Base-by-base conservation (phyloP, 1,140 invertebrate genomes). In the Trinorchestia longiramus region DNA sequence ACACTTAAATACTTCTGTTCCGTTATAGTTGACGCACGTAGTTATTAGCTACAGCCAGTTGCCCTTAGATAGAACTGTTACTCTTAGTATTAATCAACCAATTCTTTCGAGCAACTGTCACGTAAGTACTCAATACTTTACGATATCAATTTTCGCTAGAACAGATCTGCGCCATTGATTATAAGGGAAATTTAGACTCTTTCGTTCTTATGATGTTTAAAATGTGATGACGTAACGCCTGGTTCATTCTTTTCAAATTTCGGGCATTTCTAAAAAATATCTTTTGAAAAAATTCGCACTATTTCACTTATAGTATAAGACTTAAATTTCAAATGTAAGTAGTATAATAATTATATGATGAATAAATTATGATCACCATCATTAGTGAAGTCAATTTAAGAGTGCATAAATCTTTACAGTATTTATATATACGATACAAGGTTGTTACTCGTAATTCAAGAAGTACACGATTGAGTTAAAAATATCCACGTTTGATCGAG, bases 61-160 rank as follows among this genome's bases (percentile, higher is more conserved):
- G 62, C 62, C 62, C 62, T 77, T 77, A 77, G 62, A 77, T 77
- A 77, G 62, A 77, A 77, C 62, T 77, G 62, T 77, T 77, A 77
- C 62, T 77, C 62, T 77, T 77, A 77, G 62, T 36, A 23, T 77
- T 77, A 77, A 11, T 77, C 62, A 77, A 77, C 62, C 15, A 77
- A 77, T 77, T 77, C 62, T 77, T 77, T 77, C 62, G 62, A 23
- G 62, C 62, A 36, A 77, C 62, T 77, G 62, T 77, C 62, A 77
- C 11, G 28, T 77, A 77, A 77, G 28, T 15, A 36, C 62, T 77
- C 8, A 36, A 77, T 23, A 36, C 62, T 11, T 77, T 77, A 23
- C 62, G 62, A 77, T 36, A 36, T 77, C 28, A 36, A 1, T 77
- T 77, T 77, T 77, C 28, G 11, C 8, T 77, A 77, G 62, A 77